phyloP scores from a whole-genome alignment of 2,113 vertebrate genomes.

The Notothenia rossii region DNA sequence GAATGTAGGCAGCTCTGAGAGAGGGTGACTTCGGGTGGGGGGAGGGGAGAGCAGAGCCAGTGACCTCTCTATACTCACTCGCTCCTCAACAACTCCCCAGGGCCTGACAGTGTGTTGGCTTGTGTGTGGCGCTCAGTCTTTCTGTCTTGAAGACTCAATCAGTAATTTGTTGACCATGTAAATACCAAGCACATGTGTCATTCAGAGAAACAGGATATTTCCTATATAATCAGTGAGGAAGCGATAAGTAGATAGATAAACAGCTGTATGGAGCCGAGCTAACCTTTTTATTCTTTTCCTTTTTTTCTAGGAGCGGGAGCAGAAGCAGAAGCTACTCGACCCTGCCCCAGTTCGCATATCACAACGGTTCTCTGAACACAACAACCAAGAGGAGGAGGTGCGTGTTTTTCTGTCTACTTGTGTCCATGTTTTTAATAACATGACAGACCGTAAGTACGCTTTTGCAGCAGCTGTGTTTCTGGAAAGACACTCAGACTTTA shows the following conservation, averaged over 20 bases:
- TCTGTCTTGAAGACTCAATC: slow-evolving; percentile 26
- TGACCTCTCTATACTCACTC: slow-evolving; percentile 52
- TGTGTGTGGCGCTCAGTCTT: slow-evolving; percentile 7
- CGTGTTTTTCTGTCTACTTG: slow-evolving; percentile 44
- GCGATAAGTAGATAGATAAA: not conserved
- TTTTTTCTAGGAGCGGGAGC: slow-evolving; percentile 86
- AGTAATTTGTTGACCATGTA: not conserved
- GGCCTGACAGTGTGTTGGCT: slow-evolving; percentile 40
- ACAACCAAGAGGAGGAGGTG: slow-evolving; percentile 85
- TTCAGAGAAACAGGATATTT: not conserved
- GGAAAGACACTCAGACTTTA: not conserved
- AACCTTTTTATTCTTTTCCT: not conserved
- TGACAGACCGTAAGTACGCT: not conserved
- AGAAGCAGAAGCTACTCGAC: slow-evolving; percentile 87
- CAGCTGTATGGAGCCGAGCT: too few species aligned
- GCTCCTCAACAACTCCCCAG: slow-evolving; percentile 41
- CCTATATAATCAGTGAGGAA: too few species aligned
- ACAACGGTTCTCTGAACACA: slow-evolving; percentile 82
- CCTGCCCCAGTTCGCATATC: slow-evolving; percentile 85
- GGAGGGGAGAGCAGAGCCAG: slow-evolving; percentile 36
- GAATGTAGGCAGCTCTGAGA: slow-evolving; percentile 29
- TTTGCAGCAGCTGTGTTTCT: not conserved
- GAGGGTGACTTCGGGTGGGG: slow-evolving; percentile 23
- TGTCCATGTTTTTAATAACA: not conserved
- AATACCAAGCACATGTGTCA: not conserved